Percentiles rank a stretch among this genome's conserved stretches.
Evolutionary conservation across 1,140 invertebrate genomes (phyloP).

Genomic region (Brachionus rubens): DNA sequence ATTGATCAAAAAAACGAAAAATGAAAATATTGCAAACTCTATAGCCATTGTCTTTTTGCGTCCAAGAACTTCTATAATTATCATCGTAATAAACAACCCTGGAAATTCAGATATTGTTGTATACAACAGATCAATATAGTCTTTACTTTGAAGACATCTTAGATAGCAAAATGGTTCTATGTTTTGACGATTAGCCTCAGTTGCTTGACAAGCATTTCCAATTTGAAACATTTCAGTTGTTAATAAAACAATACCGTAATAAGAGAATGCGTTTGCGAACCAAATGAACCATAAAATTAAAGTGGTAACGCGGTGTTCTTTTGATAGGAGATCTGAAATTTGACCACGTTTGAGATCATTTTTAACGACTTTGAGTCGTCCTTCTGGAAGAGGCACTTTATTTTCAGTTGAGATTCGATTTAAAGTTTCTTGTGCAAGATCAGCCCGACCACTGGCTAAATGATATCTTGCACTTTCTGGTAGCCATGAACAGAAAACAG

Average conservation of each 20-base stretch:
- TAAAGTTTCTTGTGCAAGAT: constrained; percentile 78
- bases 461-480: constrained; percentile 87
- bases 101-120: constrained; percentile 92
- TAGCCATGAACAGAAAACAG: constrained; percentile 72
- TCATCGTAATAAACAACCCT: constrained; percentile 84
- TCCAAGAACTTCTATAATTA: constrained; percentile 82
- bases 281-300: constrained; percentile 62
- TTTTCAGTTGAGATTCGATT: constrained; percentile 82
- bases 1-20: constrained; percentile 75
- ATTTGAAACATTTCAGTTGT: constrained; percentile 85
- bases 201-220: constrained; percentile 60
- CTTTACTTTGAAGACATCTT: constrained; percentile 74
- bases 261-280: constrained; percentile 89
- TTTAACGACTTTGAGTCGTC: constrained; percentile 75
- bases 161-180: constrained; percentile 65
- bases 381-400: constrained; percentile 79
- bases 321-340: constrained; percentile 14
- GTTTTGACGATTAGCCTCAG: constrained; percentile 31
- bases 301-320: constrained; percentile 39
- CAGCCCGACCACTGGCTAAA: constrained; percentile 76
- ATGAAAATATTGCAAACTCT: constrained; percentile 81
- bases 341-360: constrained; percentile 21
- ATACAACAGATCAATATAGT: constrained; percentile 88
- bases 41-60: constrained; percentile 87
- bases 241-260: constrained; percentile 90